Conservation (phyloP, 2,888 invertebrate genomes). For the Archaeoteleia sp. region DNA sequence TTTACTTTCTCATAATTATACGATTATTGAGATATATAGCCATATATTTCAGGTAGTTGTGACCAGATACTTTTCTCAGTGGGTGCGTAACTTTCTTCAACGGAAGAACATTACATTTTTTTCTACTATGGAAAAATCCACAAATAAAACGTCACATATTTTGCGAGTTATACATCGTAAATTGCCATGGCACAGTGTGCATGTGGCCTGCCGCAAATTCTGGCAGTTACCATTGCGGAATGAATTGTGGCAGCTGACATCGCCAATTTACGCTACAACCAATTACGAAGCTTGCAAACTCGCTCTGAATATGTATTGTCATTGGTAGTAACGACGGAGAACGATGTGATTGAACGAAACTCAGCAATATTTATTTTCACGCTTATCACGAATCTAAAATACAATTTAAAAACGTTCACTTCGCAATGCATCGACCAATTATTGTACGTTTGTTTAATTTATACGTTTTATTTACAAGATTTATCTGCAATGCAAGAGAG, state of each 20-base stretch:
- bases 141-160: constrained; percentile 18
- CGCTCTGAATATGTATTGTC: constrained; percentile 44
- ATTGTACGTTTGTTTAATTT: too few species aligned
- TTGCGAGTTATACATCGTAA: constrained; percentile 25
- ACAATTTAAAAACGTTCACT: too few species aligned
- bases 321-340: constrained; percentile 36
- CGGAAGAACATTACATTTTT: too few species aligned
- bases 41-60: too few species aligned
- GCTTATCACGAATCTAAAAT: constrained; percentile 11
- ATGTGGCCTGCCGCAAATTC: constrained; percentile 48
- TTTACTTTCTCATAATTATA: too few species aligned
- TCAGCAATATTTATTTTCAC: constrained; percentile 32
- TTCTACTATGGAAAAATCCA: constrained; percentile 17
- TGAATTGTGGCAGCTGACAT: constrained; percentile 64
- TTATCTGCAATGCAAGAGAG: too few species aligned
- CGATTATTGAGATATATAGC: too few species aligned
- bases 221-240: constrained; percentile 50
- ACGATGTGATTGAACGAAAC: constrained; percentile 32
- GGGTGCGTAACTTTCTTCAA: too few species aligned
- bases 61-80: too few species aligned
- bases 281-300: constrained; percentile 58
- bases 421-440: too few species aligned
- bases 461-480: too few species aligned
- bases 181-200: constrained; percentile 31
- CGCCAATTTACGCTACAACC: constrained; percentile 65